A percentile compares a stretch with the other conserved stretches of the same genome.
Evolutionary conservation across 2,113 vertebrate species (phyloP).

Genomic region (Oryzias celebensis): DNA sequence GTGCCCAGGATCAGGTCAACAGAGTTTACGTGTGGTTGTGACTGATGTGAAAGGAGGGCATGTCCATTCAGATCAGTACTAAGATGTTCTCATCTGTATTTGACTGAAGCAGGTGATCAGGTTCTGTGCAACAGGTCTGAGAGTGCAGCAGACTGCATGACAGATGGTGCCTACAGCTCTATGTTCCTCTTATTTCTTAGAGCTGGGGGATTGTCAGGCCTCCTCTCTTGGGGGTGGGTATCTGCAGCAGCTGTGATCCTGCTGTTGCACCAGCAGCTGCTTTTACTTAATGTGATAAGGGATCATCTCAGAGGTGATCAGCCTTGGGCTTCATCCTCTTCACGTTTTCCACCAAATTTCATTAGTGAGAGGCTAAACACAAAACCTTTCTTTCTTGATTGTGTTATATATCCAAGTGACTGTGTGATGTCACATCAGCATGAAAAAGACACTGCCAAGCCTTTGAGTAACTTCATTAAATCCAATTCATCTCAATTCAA

Average conservation of each 20-base stretch:
- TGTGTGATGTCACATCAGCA: constrained; percentile 19
- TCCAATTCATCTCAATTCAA: too few relatives aligned
- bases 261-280: constrained; percentile 43
- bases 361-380: constrained; percentile 41
- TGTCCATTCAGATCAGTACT: too few relatives aligned
- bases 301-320: constrained; percentile 29
- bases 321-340: neutral
- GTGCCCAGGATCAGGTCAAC: neutral
- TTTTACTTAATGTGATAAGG: constrained; percentile 37
- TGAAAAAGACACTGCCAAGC: constrained; percentile 19
- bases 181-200: constrained; percentile 4
- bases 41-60: neutral
- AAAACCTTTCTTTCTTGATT: constrained; percentile 35
- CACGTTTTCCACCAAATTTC: constrained; percentile 33
- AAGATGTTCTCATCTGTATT: too few relatives aligned
- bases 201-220: constrained; percentile 3
- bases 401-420: constrained; percentile 29
- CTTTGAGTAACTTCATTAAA: constrained; percentile 1
- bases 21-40: neutral
- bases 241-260: constrained; percentile 42
- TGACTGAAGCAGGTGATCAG: too few relatives aligned
- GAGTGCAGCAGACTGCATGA: constrained; percentile 1
- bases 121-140: neutral
- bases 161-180: constrained; percentile 2
- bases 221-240: constrained; percentile 1